Evolutionary conservation across 2,797 vertebrate genomes (phyloP), one percentile per base, ranked within the genome.

Genomic region (Spizella passerina): DNA sequence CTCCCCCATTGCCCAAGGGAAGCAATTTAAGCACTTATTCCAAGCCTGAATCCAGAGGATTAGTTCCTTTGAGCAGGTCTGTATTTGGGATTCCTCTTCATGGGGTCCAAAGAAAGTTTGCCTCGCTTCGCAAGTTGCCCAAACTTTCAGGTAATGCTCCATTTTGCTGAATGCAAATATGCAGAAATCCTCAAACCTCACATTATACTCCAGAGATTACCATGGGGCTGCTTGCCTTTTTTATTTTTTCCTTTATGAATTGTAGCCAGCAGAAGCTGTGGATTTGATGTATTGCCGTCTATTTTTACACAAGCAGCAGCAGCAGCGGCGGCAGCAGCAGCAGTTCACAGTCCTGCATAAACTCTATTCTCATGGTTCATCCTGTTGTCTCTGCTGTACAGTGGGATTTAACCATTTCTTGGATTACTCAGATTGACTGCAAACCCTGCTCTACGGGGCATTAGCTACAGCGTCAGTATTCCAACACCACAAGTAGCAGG

Each of bases 241-340:
- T 84, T 47, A 21, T 70, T 80, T 66, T 34, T 55, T 34, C 76
- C 83, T 96, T 83, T 91, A 97, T 96, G 97, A 98, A 97, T 90
- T 96, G 97, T 95, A 97, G 97, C 97, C 98, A 97, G 97, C 97
- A 96, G 95, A 98, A 98, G 96, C 98, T 97, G 98, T 97, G 97
- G 96, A 97, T 98, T 97, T 98, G 98, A 98, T 98, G 97, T 98
- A 98, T 98, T 94, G 97, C 97, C 95, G 49, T 97, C 98, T 98
- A 98, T 98, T 98, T 98, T 98, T 98, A 98, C 96, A 97, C 97
- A 97, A 96, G 96, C 97, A 91, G 96, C 57, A 63, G 93, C 97
- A 36, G 93, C 53, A 1, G 94, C 88, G 16, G n/a, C n/a, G 2
- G 65, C 49, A 32, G 91, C 94, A 47, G 46, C 85, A 97, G 97